Evolutionary conservation across 2,888 invertebrate species (phyloP), one percentile per base, ranked within the genome.

Genomic region (Ptychoptera albimana): DNA sequence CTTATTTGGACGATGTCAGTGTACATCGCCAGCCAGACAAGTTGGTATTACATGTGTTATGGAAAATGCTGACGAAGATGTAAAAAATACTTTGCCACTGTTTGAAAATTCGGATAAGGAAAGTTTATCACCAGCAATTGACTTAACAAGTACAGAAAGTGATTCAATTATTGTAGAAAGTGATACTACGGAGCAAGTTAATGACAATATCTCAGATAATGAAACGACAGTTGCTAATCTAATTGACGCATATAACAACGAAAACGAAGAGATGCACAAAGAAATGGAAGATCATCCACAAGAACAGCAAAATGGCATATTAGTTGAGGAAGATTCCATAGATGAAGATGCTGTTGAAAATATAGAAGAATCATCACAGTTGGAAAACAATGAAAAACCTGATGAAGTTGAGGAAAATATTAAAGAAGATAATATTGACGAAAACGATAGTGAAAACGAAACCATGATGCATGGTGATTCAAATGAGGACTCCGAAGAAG

Each of bases 1-100:
- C 61, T 73, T 91, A 10, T 88, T 89, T 59, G 91, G 91, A 40
- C 75, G 86, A 56, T 92, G 91, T 57, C 79, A 82, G 48, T 91
- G 91, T 60, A 79, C 80, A 52, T 63, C 75, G 9, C 76, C 76
- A 36, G 72, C 74, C 51, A 71, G 72, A 48, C 78, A 78, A 65
- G 66, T 70, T 16, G 77, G 77, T 12, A 78, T 79, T 50, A 72
- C 71, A 50, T 81, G 81, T 64, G 60, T 79, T 45, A 55, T 10
- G 31, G 1, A 51, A 50, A n/a, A 23, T 45, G 42, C 52, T 51
- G 42, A 47, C 37, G 45, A 49, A 23, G 39, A 48, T 50, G 44
- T 49, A 50, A 43, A 48, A 50, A 44, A 55, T 50, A 41, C 44
- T 49, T 13, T 30, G 50, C 9, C 54, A 47, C 34, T 48, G 32